Base-by-base conservation (phyloP, 2,888 invertebrate genomes). In the Synergus japonicus region DNA sequence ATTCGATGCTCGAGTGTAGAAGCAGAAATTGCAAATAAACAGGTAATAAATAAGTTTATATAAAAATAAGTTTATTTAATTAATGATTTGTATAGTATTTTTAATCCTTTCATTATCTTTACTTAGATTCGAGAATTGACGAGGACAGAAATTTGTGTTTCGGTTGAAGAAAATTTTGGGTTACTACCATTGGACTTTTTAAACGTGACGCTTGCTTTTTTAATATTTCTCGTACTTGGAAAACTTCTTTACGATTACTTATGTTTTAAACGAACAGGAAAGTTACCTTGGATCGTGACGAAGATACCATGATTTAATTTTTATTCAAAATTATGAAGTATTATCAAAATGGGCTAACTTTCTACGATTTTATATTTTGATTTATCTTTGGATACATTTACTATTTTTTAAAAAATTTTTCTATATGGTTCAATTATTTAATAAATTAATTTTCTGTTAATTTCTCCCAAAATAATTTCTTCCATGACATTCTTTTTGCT, bases 171-270 rank as follows among this genome's bases (percentile, higher is more conserved):
- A 12, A 93, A 94, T 65, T 92, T 93, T 64, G 94, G 94, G 18
- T 93, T 96, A 63, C 94, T 95, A 90, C 94, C 95, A 2, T 93
- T 97, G 77, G 97, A 97, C 88, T 93, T 96, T 83, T 92, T 97
- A 1, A 97, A 97, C 90, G 93, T 95, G 76, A 92, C 96, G 22
- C 92, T 97, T 79, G 94, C 95, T 0, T 91, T 93, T 4, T 92
- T 97, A 78, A 96, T 97, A 84, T 86, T 97, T 1, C 90, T 96
- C n/a, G 94, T 97, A 10, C 90, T 97, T 54, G 94, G 95, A 18
- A 96, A 96, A 91, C 94, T 97, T 81, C 93, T 95, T 0, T 97
- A 97, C 88, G 97, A 97, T 91, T 97, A 97, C 93, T 96, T 96
- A 91, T 94, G 93, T 87, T 97, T 96, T 90, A 96, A 96, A 90